phyloP scores from a whole-genome alignment of 1,140 invertebrate genomes.

The Drosophila paulistorum region DNA sequence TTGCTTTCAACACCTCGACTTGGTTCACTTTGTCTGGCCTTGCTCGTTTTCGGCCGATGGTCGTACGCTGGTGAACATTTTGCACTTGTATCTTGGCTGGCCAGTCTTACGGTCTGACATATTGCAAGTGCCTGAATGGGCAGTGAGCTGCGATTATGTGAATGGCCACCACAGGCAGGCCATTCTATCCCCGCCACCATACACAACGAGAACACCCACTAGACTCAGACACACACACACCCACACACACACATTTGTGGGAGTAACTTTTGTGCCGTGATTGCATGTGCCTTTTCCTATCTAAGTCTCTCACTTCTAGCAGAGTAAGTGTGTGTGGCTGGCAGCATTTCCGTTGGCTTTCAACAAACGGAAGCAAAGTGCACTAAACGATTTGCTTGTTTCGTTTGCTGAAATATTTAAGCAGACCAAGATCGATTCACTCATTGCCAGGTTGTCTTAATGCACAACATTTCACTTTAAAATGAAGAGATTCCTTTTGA shows the following conservation, averaged over 20 bases:
- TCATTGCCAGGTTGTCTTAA: background rate
- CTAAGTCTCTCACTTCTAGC: conserved; percentile 4
- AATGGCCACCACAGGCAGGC: conserved; percentile 3
- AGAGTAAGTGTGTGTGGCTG: conserved; percentile 19
- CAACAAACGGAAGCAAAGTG: conserved; percentile 66
- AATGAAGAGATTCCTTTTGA: conserved; percentile 67
- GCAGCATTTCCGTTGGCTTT: conserved; percentile 67
- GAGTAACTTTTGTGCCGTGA: conserved; percentile 38
- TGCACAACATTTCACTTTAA: conserved; percentile 55
- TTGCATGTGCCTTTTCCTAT: conserved; percentile 48
- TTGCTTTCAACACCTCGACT: conserved; percentile 77
- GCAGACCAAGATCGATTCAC: conserved; percentile 28
- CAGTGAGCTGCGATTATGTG: conserved; percentile 76
- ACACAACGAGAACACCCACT: conserved; percentile 26
- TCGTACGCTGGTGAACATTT: conserved; percentile 31
- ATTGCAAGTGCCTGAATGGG: conserved; percentile 75
- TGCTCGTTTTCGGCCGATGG: conserved; percentile 18
- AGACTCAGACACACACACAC: conserved; percentile 28
- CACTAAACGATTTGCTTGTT: conserved; percentile 80
- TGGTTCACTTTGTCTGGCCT: conserved; percentile 51
- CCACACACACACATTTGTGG: background rate
- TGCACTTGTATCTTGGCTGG: conserved; percentile 58
- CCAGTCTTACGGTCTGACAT: conserved; percentile 62
- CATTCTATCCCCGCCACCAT: too few species aligned
- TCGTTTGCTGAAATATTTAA: conserved; percentile 69